A percentile compares a stretch with the other conserved stretches of the same genome.
Conservation (phyloP, 2,888 invertebrate species). For the Pachydiplax longipennis region DNA sequence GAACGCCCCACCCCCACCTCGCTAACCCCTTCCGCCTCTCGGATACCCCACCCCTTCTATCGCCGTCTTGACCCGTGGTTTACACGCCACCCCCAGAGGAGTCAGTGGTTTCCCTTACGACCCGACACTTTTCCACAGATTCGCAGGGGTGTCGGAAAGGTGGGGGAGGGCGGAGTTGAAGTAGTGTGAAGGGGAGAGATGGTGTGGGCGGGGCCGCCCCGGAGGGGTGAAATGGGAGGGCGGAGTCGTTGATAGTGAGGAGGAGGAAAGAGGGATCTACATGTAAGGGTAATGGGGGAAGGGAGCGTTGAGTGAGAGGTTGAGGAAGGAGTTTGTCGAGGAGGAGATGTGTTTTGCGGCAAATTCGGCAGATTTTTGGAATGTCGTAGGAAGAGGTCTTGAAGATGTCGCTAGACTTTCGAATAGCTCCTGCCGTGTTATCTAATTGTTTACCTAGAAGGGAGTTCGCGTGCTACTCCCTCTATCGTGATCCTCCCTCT, state of each 20-base stretch:
- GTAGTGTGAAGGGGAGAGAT: conserved; percentile 48
- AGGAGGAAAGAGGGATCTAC: conserved; percentile 20
- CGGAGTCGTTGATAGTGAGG: conserved; percentile 30
- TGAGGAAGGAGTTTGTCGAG: neutral
- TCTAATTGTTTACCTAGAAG: neutral
- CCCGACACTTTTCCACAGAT: conserved; percentile 40
- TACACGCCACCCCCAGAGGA: conserved; percentile 38
- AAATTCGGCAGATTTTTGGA: neutral
- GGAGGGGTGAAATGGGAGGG: conserved; percentile 46
- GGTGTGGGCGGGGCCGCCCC: conserved; percentile 49
- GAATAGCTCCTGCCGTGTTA: neutral
- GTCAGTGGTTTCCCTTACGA: conserved; percentile 43
- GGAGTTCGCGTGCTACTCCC: neutral
- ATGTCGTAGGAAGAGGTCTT: neutral
- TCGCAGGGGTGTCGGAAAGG: conserved; percentile 17
- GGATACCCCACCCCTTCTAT: conserved; percentile 62
- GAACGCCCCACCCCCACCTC: conserved; percentile 59
- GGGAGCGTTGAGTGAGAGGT: neutral
- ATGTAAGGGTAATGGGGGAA: neutral
- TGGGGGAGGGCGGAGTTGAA: conserved; percentile 51
- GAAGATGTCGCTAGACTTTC: neutral
- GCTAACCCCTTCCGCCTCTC: conserved; percentile 52
- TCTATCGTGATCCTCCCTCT: no score
- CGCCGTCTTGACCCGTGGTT: conserved; percentile 42
- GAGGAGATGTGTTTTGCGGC: neutral